phyloP scores from a whole-genome alignment of 2,797 vertebrate species.

The Rousettus madagascariensis region DNA sequence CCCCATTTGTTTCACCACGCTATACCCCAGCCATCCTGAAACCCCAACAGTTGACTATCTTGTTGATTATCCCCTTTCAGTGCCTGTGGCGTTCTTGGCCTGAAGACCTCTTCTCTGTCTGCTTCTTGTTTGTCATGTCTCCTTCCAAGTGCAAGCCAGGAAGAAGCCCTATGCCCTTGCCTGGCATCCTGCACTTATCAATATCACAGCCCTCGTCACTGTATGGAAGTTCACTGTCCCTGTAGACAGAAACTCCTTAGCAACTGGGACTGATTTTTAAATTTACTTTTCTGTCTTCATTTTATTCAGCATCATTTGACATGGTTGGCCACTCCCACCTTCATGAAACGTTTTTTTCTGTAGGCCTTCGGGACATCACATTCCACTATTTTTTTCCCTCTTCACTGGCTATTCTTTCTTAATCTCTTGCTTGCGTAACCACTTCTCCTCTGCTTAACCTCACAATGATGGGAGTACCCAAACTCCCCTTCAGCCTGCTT shows the following conservation, averaged over 20 bases:
- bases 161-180: not conserved
- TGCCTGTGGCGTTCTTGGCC: not conserved
- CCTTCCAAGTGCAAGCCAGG: not conserved
- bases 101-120: not conserved
- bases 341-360: not conserved
- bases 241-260: not conserved
- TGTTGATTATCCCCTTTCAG: not conserved
- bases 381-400: not conserved
- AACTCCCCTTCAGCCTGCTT: not conserved
- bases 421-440: not conserved
- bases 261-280: not conserved
- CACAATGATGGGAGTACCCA: not conserved
- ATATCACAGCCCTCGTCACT: accelerated
- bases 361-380: not conserved
- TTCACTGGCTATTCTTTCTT: not conserved
- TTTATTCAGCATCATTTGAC: not conserved
- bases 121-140: not conserved
- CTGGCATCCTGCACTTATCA: not conserved
- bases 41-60: not conserved
- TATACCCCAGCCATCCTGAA: not conserved
- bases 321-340: not conserved
- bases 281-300: not conserved
- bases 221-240: not conserved
- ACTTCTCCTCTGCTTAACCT: not conserved
- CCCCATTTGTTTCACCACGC: not conserved